Conservation (phyloP, 2,888 invertebrate genomes). For the Mantis religiosa region DNA sequence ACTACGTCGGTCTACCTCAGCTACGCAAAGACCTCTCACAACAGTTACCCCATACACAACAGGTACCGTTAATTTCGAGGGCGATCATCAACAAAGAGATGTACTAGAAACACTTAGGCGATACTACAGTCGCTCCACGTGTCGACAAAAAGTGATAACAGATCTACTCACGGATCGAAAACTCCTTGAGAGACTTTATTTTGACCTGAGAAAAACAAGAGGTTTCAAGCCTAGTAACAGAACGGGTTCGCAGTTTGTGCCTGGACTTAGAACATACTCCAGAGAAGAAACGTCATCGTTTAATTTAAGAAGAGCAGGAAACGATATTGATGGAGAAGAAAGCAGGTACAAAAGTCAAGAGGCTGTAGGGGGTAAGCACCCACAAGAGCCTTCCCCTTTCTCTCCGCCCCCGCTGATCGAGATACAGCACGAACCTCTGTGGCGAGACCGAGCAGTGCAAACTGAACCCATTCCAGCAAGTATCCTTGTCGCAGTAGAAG, state of each 20-base stretch:
- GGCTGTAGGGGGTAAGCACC: constrained; percentile 34
- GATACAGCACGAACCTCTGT: constrained; percentile 55
- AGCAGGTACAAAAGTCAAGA: constrained; percentile 38
- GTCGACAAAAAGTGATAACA: constrained; percentile 65
- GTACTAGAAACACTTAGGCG: constrained; percentile 63
- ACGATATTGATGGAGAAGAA: not conserved
- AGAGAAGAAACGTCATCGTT: not conserved
- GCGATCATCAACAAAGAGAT: constrained; percentile 55
- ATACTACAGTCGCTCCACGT: constrained; percentile 62
- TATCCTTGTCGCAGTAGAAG: constrained; percentile 48
- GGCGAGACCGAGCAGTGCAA: constrained; percentile 55
- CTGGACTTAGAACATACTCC: not conserved
- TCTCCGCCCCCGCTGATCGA: constrained; percentile 67
- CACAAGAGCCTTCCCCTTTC: constrained; percentile 21
- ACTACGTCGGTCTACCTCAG: not conserved
- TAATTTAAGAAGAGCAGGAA: not conserved
- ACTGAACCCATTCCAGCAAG: constrained; percentile 58
- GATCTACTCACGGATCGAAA: constrained; percentile 69
- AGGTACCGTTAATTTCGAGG: constrained; percentile 42
- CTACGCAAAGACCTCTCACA: constrained; percentile 24
- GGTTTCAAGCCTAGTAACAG: constrained; percentile 46
- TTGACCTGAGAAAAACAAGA: constrained; percentile 65
- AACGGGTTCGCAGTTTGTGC: constrained; percentile 32
- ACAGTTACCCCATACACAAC: constrained; percentile 20
- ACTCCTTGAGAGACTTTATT: constrained; percentile 67